A percentile compares a stretch with the other conserved stretches of the same genome.
Conservation (phyloP, 1,140 invertebrate species). For the Nasonia longicornis region DNA sequence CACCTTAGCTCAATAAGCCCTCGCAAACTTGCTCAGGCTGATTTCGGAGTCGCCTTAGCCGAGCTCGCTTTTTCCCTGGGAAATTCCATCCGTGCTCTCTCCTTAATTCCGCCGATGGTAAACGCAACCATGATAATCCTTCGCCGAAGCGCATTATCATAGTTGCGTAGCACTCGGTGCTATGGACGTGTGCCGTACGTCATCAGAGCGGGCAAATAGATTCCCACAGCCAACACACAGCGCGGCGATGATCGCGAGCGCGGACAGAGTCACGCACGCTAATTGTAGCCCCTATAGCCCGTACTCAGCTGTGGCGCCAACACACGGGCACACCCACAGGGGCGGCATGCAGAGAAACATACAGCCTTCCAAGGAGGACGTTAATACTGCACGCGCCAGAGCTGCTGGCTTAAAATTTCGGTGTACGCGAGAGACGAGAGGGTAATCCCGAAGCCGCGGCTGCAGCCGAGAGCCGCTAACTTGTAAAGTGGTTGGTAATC, state of each 20-base stretch:
- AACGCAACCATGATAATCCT: too few relatives aligned
- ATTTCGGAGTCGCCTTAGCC: background rate
- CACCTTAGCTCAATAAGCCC: slow-evolving; percentile 1
- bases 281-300: background rate
- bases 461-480: slow-evolving; percentile 13
- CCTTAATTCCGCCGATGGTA: too few relatives aligned
- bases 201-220: too few relatives aligned
- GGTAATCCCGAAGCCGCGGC: slow-evolving; percentile 3
- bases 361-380: background rate
- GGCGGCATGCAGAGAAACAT: background rate
- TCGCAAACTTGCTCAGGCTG: background rate
- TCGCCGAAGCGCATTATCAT: too few relatives aligned
- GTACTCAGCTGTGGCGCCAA: background rate
- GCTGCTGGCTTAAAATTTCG: slow-evolving; percentile 24
- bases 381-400: background rate
- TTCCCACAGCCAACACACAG: too few relatives aligned
- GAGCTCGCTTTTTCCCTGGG: background rate
- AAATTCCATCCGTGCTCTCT: background rate
- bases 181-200: too few relatives aligned
- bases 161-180: too few relatives aligned
- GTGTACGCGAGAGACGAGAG: background rate
- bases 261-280: background rate
- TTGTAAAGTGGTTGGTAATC: slow-evolving; percentile 30
- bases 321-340: background rate
- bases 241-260: too few relatives aligned